Evolutionary conservation across 2,113 vertebrate genomes (phyloP).

Genomic region (Xiphophorus maculatus): DNA sequence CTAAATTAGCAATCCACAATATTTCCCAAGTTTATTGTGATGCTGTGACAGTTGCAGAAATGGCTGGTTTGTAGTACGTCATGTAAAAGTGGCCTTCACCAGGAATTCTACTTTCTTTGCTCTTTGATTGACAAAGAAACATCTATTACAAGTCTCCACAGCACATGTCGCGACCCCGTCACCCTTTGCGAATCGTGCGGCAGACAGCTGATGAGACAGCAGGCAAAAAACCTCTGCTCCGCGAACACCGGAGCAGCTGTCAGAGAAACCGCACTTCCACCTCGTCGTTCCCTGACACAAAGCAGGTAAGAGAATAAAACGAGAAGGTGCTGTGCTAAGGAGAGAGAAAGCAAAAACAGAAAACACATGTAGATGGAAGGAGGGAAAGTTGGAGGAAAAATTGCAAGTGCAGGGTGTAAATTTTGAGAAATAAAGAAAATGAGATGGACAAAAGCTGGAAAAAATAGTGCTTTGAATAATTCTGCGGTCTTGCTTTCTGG

Average conservation of each 20-base stretch:
- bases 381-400: not conserved
- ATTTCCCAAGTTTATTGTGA: slow-evolving; percentile 1
- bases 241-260: slow-evolving; percentile 47
- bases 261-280: slow-evolving; percentile 38
- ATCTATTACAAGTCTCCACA: slow-evolving; percentile 62
- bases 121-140: slow-evolving; percentile 64
- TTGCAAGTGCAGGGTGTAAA: slow-evolving; percentile 23
- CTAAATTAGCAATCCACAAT: slow-evolving; percentile 14
- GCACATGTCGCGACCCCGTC: slow-evolving; percentile 55
- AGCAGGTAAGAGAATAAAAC: slow-evolving; percentile 30
- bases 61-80: slow-evolving; percentile 11
- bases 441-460: slow-evolving; percentile 27
- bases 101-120: slow-evolving; percentile 16
- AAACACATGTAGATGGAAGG: slow-evolving; percentile 19
- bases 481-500: slow-evolving; percentile 64
- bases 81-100: slow-evolving; percentile 26
- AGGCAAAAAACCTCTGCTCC: not conserved
- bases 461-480: slow-evolving; percentile 72
- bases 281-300: slow-evolving; percentile 28
- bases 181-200: slow-evolving; percentile 21
- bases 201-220: slow-evolving; percentile 57
- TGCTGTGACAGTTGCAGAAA: slow-evolving; percentile 24
- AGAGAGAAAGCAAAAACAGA: not conserved
- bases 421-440: slow-evolving; percentile 9
- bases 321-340: slow-evolving; percentile 13